Evolutionary conservation across 2,888 invertebrate genomes (phyloP), one percentile per base, ranked within the genome.

Genomic region (Parnassius orleans): DNA sequence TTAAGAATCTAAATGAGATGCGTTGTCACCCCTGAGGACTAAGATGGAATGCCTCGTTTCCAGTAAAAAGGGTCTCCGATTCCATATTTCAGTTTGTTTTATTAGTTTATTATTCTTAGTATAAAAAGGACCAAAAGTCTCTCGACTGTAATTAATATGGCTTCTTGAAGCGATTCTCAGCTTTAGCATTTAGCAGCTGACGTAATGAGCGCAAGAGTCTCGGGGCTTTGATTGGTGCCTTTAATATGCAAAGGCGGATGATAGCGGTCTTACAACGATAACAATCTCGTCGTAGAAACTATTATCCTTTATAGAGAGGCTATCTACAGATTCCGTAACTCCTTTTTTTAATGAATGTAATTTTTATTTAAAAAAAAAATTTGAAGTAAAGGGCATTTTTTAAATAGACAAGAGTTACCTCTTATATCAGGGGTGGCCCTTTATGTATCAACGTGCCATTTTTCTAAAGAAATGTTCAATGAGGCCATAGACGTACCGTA

Each of bases 111-210:
- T 66, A 61, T 69, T 68, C 64, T 43, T 15, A 68, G 68, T 65
- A 65, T 64, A 62, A 65, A 59, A 61, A 58, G 63, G 61, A 64
- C 63, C 63, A 69, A 65, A 68, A 70, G 66, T 70, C 70, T 68
- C 70, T 66, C 65, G 71, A 72, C 67, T 75, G 78, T 80, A 81
- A 84, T 86, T 82, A 83, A 83, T 85, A 79, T 78, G 72, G 76
- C 73, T 77, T 70, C 70, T 72, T 70, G 64, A 62, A 65, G 68
- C 43, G 69, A 60, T 72, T 69, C 65, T 66, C 67, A 61, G 69
- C 64, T 72, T 71, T 71, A 73, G 73, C 69, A 70, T 76, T 80
- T 74, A 74, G 74, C 71, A 74, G 69, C 72, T 75, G 72, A 72
- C 78, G 74, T 81, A 82, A 81, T 77, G 77, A 81, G 72, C 70